Evolutionary conservation across 2,113 vertebrate species (phyloP).

Genomic region (Mustela lutreola): DNA sequence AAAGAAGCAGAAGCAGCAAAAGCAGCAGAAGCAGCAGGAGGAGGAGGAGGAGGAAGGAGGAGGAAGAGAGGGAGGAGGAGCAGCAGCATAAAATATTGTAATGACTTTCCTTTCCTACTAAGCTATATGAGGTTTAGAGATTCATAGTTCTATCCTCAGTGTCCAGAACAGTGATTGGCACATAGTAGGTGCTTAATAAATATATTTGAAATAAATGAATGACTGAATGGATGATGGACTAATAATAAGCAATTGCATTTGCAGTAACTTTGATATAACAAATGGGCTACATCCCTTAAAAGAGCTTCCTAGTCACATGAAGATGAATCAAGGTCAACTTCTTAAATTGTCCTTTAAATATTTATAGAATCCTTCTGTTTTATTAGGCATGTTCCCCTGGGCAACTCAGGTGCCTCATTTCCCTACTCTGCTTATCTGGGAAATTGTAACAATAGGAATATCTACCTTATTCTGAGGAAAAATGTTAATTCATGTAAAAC

Average conservation of each 20-base stretch:
- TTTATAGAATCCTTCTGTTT: neutral
- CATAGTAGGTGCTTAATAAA: neutral
- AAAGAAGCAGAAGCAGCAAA: neutral
- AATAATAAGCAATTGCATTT: neutral
- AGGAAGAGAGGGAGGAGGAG: neutral
- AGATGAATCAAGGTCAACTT: neutral
- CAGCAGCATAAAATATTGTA: neutral
- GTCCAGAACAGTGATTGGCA: neutral
- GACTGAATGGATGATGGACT: neutral
- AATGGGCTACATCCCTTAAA: neutral
- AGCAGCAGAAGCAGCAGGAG: neutral
- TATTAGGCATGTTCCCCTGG: neutral
- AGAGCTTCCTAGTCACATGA: neutral
- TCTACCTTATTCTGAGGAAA: neutral
- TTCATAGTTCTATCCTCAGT: neutral
- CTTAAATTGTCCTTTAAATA: neutral
- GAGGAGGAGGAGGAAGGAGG: neutral
- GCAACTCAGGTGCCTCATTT: neutral
- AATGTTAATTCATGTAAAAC: neutral
- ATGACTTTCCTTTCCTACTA: neutral
- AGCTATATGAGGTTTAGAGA: neutral
- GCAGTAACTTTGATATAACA: neutral
- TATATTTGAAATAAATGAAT: neutral
- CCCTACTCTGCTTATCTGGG: neutral
- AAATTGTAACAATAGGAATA: neutral